Conservation (phyloP, 2,888 invertebrate genomes). For the Ennomos fuscantarius region DNA sequence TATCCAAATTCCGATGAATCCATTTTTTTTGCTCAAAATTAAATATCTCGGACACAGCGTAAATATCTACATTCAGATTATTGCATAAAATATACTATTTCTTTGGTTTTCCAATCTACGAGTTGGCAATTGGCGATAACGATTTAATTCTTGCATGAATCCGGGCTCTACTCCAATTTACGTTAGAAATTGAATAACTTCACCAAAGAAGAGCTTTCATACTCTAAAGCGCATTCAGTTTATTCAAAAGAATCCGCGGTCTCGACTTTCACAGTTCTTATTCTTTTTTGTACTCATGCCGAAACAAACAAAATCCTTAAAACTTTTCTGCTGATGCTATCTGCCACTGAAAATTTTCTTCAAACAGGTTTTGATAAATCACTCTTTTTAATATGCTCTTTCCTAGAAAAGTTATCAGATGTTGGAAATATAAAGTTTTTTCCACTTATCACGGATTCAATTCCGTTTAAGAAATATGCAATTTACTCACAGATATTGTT, state of each 20-base stretch:
- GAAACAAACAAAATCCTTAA: slow-evolving; percentile 30
- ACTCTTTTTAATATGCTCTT: slow-evolving; percentile 49
- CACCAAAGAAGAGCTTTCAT: slow-evolving; percentile 10
- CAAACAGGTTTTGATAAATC: slow-evolving; percentile 66
- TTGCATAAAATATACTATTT: slow-evolving; percentile 27
- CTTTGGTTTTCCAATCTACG: slow-evolving; percentile 30
- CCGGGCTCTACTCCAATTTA: slow-evolving; percentile 29
- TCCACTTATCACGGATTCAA: slow-evolving; percentile 68
- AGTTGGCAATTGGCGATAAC: slow-evolving; percentile 40
- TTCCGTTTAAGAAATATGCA: too few relatives aligned
- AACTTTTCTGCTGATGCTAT: slow-evolving; percentile 45
- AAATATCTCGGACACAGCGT: slow-evolving; percentile 49
- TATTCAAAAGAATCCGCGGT: slow-evolving; percentile 14
- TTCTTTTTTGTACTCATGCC: slow-evolving; percentile 22
- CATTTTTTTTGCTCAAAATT: slow-evolving; percentile 57
- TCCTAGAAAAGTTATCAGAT: slow-evolving; percentile 54
- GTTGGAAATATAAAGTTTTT: slow-evolving; percentile 52
- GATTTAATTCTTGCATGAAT: slow-evolving; percentile 37
- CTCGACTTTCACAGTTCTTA: slow-evolving; percentile 17
- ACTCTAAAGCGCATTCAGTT: slow-evolving; percentile 8
- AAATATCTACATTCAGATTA: slow-evolving; percentile 37
- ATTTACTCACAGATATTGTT: too few relatives aligned
- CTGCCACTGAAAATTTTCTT: slow-evolving; percentile 53
- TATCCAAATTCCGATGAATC: slow-evolving; percentile 48
- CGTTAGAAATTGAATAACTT: slow-evolving; percentile 26